Base-by-base conservation (phyloP, 2,113 vertebrate genomes). In the Toxotes jaculatrix region DNA sequence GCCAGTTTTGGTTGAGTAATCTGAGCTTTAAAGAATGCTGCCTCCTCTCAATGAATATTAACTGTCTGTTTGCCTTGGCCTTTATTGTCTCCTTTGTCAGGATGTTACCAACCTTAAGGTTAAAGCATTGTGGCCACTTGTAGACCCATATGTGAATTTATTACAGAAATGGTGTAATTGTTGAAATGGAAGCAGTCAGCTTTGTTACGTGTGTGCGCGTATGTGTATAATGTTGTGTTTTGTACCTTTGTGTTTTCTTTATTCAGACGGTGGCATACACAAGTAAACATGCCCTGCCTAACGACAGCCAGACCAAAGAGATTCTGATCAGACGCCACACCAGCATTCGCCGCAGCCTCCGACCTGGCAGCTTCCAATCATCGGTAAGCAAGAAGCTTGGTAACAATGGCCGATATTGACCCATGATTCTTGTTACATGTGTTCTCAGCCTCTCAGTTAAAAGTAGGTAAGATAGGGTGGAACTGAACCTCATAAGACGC, bases 321-420 rank as follows among this genome's bases (percentile, higher is more conserved):
- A 99, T 99, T 40, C 94, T 99, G 53, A 97, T 99, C 84, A 96
- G 98, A 61, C 95, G 97, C 0, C 95, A 98, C 11, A 91, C 96
- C 91, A 98, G 95, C 90, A 83, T 99, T 66, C 94, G 97, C 14
- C 96, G 96, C 57, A 99, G 97, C 92, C 82, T 98, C 63, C 91
- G 96, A 75, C 95, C 96, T 19, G 95, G 95, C 4, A 96, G 92
- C 93, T 95, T 95, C 6, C 95, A 95, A 5, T 91, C 89, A 85
- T 51, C 91, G 90, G 98, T 98, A 85, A 78, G 89, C 49, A 72
- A 13, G 10, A 36, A 77, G n/a, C 23, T 5, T 14, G 19, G 3
- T 12, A 10, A 10, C 55, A 61, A 10, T 27, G 40, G 23, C 21
- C 23, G n/a, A n/a, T n/a, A 5, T 12, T 55, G 69, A 66, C 21